These are phyloP conservation scores for Arvicanthis niloticus DNA, from an alignment of 2,113 vertebrate species.

Conservation along the genomic window DNA sequence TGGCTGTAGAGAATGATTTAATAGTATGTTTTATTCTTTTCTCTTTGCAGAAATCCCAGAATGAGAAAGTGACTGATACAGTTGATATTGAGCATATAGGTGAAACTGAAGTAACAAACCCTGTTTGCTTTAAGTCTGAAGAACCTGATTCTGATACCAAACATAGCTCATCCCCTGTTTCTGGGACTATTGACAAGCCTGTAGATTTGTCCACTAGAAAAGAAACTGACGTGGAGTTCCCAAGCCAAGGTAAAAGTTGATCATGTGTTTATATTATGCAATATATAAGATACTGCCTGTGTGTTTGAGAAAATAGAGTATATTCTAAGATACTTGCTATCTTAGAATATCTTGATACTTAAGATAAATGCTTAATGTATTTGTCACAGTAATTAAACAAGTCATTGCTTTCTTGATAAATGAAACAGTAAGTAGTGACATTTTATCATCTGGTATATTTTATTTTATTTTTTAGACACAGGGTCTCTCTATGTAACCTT, in stretches of 20 bases:
- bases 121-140: conserved; percentile 64
- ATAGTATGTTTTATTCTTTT: conserved; percentile 16
- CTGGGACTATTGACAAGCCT: conserved; percentile 85
- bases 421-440: neutral
- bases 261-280: neutral
- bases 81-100: conserved; percentile 43
- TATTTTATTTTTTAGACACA: neutral
- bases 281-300: neutral
- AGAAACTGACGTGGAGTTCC: conserved; percentile 82
- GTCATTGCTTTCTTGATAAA: neutral
- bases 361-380: no score
- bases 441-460: neutral
- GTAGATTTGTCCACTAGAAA: conserved; percentile 95
- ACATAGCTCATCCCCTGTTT: conserved; percentile 49
- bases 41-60: conserved; percentile 72
- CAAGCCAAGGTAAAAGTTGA: conserved; percentile 84
- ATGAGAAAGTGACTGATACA: conserved; percentile 67
- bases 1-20: neutral
- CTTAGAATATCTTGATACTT: no score
- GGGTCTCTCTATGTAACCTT: neutral
- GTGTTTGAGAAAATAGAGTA: conserved; percentile 1
- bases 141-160: conserved; percentile 76
- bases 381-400: conserved; percentile 8
- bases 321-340: no score
- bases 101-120: conserved; percentile 40